A percentile compares a stretch with the other conserved stretches of the same genome.
Evolutionary conservation across 2,888 invertebrate genomes (phyloP).

Genomic region (Mystacides longicornis): DNA sequence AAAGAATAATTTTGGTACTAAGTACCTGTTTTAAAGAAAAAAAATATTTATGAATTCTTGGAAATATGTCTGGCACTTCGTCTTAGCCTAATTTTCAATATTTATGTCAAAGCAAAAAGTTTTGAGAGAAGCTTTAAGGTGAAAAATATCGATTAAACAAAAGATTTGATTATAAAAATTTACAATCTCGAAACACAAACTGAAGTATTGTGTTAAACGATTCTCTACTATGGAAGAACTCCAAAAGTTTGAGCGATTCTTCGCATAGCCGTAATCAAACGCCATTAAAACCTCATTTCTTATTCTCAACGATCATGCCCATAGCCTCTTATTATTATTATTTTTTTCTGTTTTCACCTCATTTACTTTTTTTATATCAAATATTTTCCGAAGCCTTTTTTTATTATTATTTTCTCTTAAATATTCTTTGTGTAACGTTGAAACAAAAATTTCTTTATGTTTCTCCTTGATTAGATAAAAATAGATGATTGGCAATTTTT

Average conservation of each 20-base stretch:
- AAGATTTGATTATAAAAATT: too few species aligned
- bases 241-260: constrained; percentile 20
- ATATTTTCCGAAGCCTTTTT: not conserved
- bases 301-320: constrained; percentile 23
- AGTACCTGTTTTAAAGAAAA: too few species aligned
- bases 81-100: too few species aligned
- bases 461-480: not conserved
- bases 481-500: not conserved
- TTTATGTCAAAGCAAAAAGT: too few species aligned
- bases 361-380: constrained; percentile 21
- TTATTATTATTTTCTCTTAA: constrained; percentile 11
- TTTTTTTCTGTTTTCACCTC: constrained; percentile 24
- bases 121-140: too few species aligned
- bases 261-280: constrained; percentile 24
- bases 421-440: not conserved
- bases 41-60: too few species aligned
- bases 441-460: not conserved
- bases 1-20: too few species aligned
- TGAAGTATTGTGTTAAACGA: too few species aligned
- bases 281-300: constrained; percentile 27
- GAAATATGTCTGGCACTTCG: too few species aligned
- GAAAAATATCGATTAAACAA: too few species aligned
- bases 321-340: constrained; percentile 17
- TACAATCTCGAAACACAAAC: too few species aligned
- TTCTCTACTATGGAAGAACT: too few species aligned